Evolutionary conservation across 1,140 invertebrate genomes (phyloP), one percentile per base, ranked within the genome.

Genomic region (Mesaphorura yosii): DNA sequence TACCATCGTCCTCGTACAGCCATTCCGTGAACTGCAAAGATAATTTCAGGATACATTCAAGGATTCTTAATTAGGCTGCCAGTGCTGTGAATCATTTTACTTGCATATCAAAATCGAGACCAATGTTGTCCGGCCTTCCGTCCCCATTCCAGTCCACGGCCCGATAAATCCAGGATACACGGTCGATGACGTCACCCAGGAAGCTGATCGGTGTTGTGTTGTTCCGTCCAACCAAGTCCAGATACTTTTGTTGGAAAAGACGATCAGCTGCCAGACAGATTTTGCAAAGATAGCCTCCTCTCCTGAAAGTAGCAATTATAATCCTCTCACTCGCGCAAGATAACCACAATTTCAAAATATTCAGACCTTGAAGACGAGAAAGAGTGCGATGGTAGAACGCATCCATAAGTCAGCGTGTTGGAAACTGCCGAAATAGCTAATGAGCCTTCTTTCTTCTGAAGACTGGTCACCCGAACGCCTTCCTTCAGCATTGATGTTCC

Each of bases 251-350:
- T 10, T 20, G 4, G 27, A 57, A 63, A 1, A 19, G 38, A 0
- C 28, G 23, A 28, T 63, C 60, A 15, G n/a, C 29, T 17, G 39
- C 39, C 4, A 57, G 12, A 34, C 60, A 63, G n/a, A 63, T 50
- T 57, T 56, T 59, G 49, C 60, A 63, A 7, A 63, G 17, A 38
- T 50, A 63, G 10, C 57, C 60, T n/a, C 57, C 60, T 34, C 39
- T 29, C 28, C 59, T 58, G 45, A 15, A 28, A 20, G 31, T 41
- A 23, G 44, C 27, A 15, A n/a, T 46, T 27, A 53, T 5, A 34
- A 39, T 25, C 27, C 10, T 48, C n/a, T n/a, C n/a, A n/a, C n/a
- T n/a, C n/a, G n/a, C n/a, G n/a, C n/a, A n/a, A n/a, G n/a, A n/a
- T n/a, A n/a, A n/a, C n/a, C n/a, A n/a, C n/a, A n/a, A n/a, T n/a